Conservation (phyloP, 2,888 invertebrate species). For the Archaeoteleia sp. region DNA sequence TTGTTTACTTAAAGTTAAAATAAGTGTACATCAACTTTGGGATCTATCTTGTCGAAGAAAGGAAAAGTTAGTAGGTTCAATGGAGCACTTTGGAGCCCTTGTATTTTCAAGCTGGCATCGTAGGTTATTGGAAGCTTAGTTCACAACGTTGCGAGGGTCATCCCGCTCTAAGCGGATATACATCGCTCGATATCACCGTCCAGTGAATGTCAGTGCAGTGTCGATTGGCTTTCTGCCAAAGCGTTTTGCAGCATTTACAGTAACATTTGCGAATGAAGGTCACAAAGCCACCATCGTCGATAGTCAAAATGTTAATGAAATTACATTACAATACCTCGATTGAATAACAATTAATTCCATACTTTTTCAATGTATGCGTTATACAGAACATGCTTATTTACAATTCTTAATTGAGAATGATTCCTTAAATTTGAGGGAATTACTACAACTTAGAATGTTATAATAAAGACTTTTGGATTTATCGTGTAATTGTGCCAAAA, state of each 20-base stretch:
- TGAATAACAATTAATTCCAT: neutral
- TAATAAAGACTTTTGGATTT: no score
- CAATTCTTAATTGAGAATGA: no score
- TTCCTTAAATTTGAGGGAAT: no score
- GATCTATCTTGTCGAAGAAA: no score
- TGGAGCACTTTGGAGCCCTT: neutral
- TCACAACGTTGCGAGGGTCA: conserved; percentile 22
- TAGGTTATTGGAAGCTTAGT: conserved; percentile 4
- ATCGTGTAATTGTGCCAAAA: no score
- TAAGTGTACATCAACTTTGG: neutral
- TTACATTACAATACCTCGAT: conserved; percentile 3
- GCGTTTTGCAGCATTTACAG: conserved; percentile 27
- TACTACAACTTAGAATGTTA: no score
- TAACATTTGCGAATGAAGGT: conserved; percentile 53
- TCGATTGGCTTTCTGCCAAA: conserved; percentile 53
- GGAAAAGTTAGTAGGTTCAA: no score
- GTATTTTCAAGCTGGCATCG: conserved; percentile 4
- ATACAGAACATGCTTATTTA: no score
- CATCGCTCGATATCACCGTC: conserved; percentile 50
- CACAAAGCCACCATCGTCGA: conserved; percentile 15
- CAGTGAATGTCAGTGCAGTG: conserved; percentile 36
- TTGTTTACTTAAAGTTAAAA: neutral
- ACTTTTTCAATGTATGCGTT: no score
- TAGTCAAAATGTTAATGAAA: conserved; percentile 1
- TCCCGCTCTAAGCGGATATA: conserved; percentile 24